These are phyloP conservation scores for Fukomys damarensis DNA, from an alignment of 2,113 vertebrate genomes.

Conservation along the genomic window DNA sequence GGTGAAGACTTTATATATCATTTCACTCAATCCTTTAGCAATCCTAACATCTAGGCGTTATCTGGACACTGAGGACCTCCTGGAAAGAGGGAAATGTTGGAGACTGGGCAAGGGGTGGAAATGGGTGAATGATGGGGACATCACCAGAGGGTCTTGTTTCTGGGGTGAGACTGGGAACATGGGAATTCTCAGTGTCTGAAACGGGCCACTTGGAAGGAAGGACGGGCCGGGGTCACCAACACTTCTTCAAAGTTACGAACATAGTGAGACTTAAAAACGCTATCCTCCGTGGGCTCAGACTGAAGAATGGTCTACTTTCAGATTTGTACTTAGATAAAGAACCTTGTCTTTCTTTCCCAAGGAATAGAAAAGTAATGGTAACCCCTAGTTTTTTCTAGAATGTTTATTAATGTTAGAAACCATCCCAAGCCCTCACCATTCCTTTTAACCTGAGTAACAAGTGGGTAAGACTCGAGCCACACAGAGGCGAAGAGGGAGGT, in stretches of 20 bases:
- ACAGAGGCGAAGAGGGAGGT: background rate
- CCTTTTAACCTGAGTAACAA: background rate
- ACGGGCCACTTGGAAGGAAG: background rate
- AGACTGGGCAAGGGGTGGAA: background rate
- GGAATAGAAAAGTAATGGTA: background rate
- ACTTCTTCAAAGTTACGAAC: background rate
- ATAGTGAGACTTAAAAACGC: background rate
- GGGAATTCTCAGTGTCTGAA: background rate
- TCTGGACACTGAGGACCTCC: background rate
- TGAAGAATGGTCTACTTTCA: background rate
- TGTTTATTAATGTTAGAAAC: background rate
- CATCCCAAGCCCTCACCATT: background rate
- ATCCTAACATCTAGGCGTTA: background rate
- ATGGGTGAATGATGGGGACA: background rate
- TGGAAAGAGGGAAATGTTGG: background rate
- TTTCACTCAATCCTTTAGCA: background rate
- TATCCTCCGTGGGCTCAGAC: background rate
- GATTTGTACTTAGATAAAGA: conserved; percentile 29
- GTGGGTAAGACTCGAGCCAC: background rate
- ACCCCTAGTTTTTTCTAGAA: background rate
- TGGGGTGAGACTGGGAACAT: background rate
- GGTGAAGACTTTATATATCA: background rate
- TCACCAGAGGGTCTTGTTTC: background rate
- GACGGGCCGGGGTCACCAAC: background rate
- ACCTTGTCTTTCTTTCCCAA: background rate